Base-by-base conservation (phyloP, 2,113 vertebrate genomes). In the Actenoides lindsayi region DNA sequence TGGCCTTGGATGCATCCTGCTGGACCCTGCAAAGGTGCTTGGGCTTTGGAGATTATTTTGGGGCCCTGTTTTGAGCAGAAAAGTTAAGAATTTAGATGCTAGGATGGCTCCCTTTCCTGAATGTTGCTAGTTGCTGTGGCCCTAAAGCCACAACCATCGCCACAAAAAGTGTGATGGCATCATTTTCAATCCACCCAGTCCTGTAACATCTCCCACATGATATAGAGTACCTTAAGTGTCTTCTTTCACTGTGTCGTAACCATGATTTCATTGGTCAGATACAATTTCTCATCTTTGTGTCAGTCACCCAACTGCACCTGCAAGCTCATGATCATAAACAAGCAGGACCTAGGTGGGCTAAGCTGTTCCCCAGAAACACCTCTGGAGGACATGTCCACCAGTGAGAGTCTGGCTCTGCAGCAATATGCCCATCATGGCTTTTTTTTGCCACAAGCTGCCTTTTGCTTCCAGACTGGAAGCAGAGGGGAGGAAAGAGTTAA, bases 71-170 rank as follows among this genome's bases (percentile, higher is more conserved):
- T 51, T 46, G 24, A 25, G 44, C 71, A 24, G 20, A 46, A 83
- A 83, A 71, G 5, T 11, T 28, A n/a, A 65, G 51, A 28, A 60
- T 65, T 77, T 51, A 39, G 24, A 31, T 42, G 44, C 4, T 20
- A 51, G 16, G 21, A 5, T 46, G 24, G 13, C 10, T 77, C 11
- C 16, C 2, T 57, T 44, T 77, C 24, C 37, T 39, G 33, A 65
- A 27, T 5, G 9, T 3, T 46, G 13, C 0, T 2, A 46, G 8
- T 7, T 59, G 8, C 19, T 73, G 59, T 71, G 24, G 46, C 3
- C 24, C 17, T 31, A 54, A 53, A 78, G 16, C 17, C 42, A 19
- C 64, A 63, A 30, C 15, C 13, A 35, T 39, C 37, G 27, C 24
- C 41, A 28, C 20, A 69, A 48, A 20, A 54, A 8, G 11, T 35